Conservation (phyloP, 2,113 vertebrate species). For the Lycaon pictus region DNA sequence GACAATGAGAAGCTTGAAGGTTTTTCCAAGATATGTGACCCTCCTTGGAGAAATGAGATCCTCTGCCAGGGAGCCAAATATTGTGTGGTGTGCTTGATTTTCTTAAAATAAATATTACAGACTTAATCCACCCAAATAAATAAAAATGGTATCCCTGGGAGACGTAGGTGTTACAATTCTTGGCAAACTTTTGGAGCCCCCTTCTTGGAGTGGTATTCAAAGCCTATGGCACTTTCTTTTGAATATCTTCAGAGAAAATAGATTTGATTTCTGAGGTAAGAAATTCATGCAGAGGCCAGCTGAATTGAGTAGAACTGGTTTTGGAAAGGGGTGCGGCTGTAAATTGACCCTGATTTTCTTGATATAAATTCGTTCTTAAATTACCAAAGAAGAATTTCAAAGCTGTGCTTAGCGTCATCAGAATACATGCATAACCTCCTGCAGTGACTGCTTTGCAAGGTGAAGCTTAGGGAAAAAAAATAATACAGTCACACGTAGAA, state of each 20-base stretch:
- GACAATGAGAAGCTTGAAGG: background rate
- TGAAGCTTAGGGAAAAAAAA: background rate
- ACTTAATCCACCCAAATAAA: constrained; percentile 42
- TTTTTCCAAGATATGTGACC: background rate
- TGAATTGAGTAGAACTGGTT: background rate
- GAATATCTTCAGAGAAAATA: constrained; percentile 23
- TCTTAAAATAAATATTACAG: constrained; percentile 35
- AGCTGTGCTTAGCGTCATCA: background rate
- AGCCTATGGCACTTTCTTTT: background rate
- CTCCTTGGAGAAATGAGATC: background rate
- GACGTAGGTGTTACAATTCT: background rate
- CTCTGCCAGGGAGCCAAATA: background rate
- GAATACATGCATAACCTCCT: background rate
- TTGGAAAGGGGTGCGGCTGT: background rate
- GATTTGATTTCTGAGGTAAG: constrained; percentile 53
- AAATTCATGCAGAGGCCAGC: background rate
- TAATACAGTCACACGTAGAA: background rate
- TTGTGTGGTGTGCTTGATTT: constrained; percentile 37
- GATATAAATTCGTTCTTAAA: constrained; percentile 35
- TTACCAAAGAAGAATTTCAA: constrained; percentile 35
- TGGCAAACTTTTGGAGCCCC: constrained; percentile 3
- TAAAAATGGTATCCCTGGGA: background rate
- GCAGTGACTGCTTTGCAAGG: background rate
- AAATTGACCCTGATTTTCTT: constrained; percentile 12
- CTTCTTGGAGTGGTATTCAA: background rate